Evolutionary conservation across 2,797 vertebrate genomes (phyloP), one percentile per base, ranked within the genome.

Genomic region (Sebastolobus altivelis): DNA sequence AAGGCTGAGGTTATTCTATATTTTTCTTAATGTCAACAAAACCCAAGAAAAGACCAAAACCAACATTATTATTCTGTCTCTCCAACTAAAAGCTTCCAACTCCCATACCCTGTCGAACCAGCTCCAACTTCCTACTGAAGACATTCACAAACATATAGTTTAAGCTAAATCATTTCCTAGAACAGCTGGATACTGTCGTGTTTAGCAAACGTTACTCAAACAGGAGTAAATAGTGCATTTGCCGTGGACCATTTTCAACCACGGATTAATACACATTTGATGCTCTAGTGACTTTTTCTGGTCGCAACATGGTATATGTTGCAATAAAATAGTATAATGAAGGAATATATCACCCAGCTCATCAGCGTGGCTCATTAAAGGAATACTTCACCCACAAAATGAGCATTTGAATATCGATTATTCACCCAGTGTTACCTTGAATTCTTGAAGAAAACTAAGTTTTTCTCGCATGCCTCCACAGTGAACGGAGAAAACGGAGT

Each of bases 1-100:
- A 37, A 72, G 29, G 8, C 22, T 13, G 10, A 11, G 22, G 43
- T 58, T 46, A 25, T n/a, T 59, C 25, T 62, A 12, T 46, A 16
- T 9, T 27, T 31, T 52, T 65, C 52, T 60, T 61, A n/a, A 77
- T 33, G 49, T 68, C 25, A 52, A 49, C 72, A 80, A 52, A 76
- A 27, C 8, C 3, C 13, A 33, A 16, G 0, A 61, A 46, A 66
- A 72, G 35, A 69, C 29, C 14, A 37, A 62, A 82, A 40, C 5
- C 52, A 52, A 55, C 65, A 33, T 40, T 40, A 40, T 40, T 40
- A 31, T 16, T 49, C 10, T 25, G 11, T 67, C 43, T 61, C 49
- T 67, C 35, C 27, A 46, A 9, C 25, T 33, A 14, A 60, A 55
- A 13, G 16, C 3, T n/a, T 22, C 33, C 20, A 70, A 33, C 40